Base-by-base conservation (phyloP, 2,888 invertebrate species). In the Rapana venosa region DNA sequence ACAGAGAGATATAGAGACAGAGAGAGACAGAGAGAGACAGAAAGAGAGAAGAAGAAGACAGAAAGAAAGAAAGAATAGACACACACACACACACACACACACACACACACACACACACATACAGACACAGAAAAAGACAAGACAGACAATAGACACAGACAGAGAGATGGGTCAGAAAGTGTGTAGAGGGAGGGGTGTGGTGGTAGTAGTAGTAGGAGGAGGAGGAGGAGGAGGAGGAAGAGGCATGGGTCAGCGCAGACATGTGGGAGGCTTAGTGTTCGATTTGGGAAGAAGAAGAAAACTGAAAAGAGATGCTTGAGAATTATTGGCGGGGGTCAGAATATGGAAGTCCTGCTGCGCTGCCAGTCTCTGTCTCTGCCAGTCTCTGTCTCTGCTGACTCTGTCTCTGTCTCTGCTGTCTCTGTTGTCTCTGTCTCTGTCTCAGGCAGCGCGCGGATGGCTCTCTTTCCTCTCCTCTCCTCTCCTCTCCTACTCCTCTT, bases 381-480 rank as follows among this genome's bases (percentile, higher is more conserved):
- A 11, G 79, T 79, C 30, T 79, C 79, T 79, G 79, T 79, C 79
- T 79, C 32, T 13, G n/a, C 26, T 79, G 26, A 11, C 26, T 5
- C 79, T 79, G 79, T 79, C 79, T 79, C 26, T 79, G n/a, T 79
- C 26, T 79, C 32, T 79, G 26, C 79, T 79, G 79, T 79, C 79
- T 79, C 32, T 13, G n/a, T 4, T 79, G 26, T 79, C 79, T 79
- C 26, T 79, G n/a, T 79, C 26, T 79, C 32, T 79, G 26, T 79
- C 32, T 20, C 79, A 22, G 20, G 2, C 66, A 66, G 66, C 20
- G 17, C 13, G 17, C 66, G 66, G 66, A 2, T 66, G 32, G 11
- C 22, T n/a, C 70, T 70, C 26, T 74, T 74, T 2, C n/a, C 11
- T 74, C 2, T n/a, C 26, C 26, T 74, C 26, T 26, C 22, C 22